Conservation (phyloP, 2,797 vertebrate species). For the Taeniopygia guttata region DNA sequence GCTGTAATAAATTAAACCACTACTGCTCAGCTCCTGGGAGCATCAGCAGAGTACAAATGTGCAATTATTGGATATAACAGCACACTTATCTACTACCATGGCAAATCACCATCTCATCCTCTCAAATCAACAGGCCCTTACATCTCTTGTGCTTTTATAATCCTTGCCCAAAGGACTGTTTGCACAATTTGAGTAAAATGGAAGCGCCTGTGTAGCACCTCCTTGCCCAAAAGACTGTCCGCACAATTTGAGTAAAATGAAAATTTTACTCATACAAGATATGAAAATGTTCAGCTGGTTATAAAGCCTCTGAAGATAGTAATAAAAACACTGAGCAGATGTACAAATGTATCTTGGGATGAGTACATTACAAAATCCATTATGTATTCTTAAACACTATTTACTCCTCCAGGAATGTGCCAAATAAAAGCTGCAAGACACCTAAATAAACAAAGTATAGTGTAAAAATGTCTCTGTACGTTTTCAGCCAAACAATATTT, state of each 20-base stretch:
- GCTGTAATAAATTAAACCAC: not conserved
- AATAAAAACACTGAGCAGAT: constrained; percentile 62
- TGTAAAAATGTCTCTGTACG: not conserved
- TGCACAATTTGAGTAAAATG: not conserved
- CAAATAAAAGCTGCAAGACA: constrained; percentile 59
- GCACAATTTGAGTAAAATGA: not conserved
- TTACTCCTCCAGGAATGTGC: constrained; percentile 43
- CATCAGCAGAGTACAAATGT: not conserved
- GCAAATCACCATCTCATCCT: not conserved
- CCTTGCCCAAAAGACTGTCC: not conserved
- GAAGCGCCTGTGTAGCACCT: not conserved
- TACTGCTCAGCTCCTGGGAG: not conserved
- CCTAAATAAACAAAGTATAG: constrained; percentile 62
- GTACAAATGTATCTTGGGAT: constrained; percentile 38
- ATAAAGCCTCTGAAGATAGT: constrained; percentile 39
- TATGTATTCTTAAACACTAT: constrained; percentile 46
- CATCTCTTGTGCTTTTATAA: not conserved
- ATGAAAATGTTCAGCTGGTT: constrained; percentile 4
- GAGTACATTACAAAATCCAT: constrained; percentile 14
- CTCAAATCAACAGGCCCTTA: not conserved
- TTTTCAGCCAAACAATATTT: constrained; percentile 42
- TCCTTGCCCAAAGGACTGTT: not conserved
- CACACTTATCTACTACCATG: not conserved
- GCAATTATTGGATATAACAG: not conserved
- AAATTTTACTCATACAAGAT: not conserved